phyloP scores from a whole-genome alignment of 2,113 vertebrate species.

The Drymodes brunneopygia region DNA sequence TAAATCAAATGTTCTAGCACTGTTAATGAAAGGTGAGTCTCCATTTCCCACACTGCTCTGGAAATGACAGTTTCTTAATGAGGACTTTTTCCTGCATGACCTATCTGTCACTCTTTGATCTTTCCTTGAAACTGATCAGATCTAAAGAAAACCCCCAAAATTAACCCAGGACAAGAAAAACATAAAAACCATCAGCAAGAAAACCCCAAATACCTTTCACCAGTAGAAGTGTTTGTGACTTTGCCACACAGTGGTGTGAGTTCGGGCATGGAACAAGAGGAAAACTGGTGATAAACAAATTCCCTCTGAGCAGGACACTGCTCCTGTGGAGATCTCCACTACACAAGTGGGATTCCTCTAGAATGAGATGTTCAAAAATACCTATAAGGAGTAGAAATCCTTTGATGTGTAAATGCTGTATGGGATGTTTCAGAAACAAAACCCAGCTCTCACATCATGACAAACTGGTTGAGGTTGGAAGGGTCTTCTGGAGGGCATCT shows the following conservation, averaged over 20 bases:
- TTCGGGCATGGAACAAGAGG: fast-evolving
- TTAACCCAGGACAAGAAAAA: background rate
- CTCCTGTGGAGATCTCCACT: background rate
- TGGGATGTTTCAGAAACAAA: background rate
- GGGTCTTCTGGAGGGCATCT: background rate
- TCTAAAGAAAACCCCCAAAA: background rate
- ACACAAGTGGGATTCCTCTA: background rate
- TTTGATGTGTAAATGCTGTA: fast-evolving
- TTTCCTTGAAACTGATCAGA: background rate
- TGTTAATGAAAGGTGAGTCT: background rate
- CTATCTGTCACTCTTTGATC: background rate
- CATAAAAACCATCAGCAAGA: background rate
- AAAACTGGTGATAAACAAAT: background rate
- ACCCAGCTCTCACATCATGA: background rate
- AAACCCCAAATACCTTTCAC: background rate
- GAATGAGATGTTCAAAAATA: background rate
- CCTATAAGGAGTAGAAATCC: background rate
- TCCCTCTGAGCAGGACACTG: background rate
- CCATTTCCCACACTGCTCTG: background rate
- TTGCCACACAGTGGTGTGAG: background rate
- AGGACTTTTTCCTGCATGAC: background rate
- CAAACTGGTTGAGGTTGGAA: background rate
- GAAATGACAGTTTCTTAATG: background rate
- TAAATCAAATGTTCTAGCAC: background rate
- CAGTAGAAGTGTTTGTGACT: background rate